Evolutionary conservation across 1,140 invertebrate genomes (phyloP), one percentile per base, ranked within the genome.

Genomic region (Ceratina japonica): DNA sequence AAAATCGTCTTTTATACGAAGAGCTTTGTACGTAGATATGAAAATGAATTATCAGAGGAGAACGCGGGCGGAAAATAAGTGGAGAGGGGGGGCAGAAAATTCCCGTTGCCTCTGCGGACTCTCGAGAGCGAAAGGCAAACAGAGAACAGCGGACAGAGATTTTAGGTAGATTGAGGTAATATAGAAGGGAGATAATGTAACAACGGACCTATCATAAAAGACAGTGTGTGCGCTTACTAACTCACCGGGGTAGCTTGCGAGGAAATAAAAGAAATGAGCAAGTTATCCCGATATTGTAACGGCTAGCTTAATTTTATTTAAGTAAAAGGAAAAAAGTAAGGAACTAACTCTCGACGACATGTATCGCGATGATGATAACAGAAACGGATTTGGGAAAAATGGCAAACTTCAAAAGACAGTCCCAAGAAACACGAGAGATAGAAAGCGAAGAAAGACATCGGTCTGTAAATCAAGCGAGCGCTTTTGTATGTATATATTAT

Each of bases 211-310:
- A 90, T 84, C 81, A 86, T 86, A 90, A 89, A 89, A 90, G 87
- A 88, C 88, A 90, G 88, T 87, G 89, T 89, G 87, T 90, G 86
- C 83, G 89, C 89, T 90, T 90, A 89, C 86, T 90, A 89, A 89
- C 86, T 81, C 79, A 87, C 71, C 61, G 52, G 75, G 54, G 73
- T 74, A 62, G 75, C 82, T 84, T 64, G 66, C 83, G 78, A 75
- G 8, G 31, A 51, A 64, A 56, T 61, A 68, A 8, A 24, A 52
- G 3, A 69, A 69, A 7, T 18, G 7, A 69, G 37, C 71, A 61
- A 71, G 79, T 61, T 78, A 49, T 52, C 64, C 66, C 83, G 78
- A 71, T 75, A 69, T 86, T 78, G 65, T 87, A 87, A 89, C 44
- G 77, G 79, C 84, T 87, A 88, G 64, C 65, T 86, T 88, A 82